Percentiles rank a stretch among this genome's conserved stretches.
Evolutionary conservation across 2,888 invertebrate species (phyloP).

Genomic region (Disparrhopalites patrizii): DNA sequence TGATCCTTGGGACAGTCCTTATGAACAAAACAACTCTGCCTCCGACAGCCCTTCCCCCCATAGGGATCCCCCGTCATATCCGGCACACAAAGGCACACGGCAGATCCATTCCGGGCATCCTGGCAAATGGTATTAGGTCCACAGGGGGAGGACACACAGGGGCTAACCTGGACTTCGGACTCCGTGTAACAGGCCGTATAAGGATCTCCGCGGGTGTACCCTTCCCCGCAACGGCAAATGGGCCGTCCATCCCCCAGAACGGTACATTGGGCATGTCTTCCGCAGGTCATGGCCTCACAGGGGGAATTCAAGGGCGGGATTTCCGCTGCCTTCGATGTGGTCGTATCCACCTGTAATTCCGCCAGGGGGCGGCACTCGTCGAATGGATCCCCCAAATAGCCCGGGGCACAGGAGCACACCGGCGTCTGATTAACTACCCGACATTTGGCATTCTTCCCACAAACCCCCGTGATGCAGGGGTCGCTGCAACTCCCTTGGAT

Average conservation of each 20-base stretch:
- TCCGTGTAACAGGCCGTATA: conserved; percentile 16
- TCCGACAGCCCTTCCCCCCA: conserved; percentile 10
- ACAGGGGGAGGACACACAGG: conserved; percentile 27
- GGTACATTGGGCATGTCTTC: conserved; percentile 16
- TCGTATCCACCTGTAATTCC: neutral
- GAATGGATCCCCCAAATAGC: conserved; percentile 20
- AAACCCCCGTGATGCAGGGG: conserved; percentile 20
- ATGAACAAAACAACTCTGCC: conserved; percentile 1
- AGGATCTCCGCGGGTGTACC: conserved; percentile 11
- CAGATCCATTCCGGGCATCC: conserved; percentile 15
- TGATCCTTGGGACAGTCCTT: conserved; percentile 11
- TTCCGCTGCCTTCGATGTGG: neutral
- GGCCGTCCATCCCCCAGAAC: conserved; percentile 9
- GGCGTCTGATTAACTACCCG: conserved; percentile 49
- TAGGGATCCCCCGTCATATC: conserved; percentile 20
- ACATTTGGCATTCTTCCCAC: conserved; percentile 48
- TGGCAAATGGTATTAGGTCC: conserved; percentile 37
- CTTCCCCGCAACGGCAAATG: conserved; percentile 9
- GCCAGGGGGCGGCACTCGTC: conserved; percentile 9
- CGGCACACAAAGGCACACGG: conserved; percentile 17
- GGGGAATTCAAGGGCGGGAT: neutral
- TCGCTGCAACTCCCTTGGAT: conserved; percentile 11
- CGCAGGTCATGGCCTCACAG: conserved; percentile 12
- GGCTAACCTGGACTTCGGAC: conserved; percentile 7
- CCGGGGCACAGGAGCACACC: conserved; percentile 18